Percentiles rank a stretch among this genome's conserved stretches.
These are phyloP conservation scores for Araneus ventricosus DNA, from an alignment of 1,140 invertebrate genomes.

Conservation along the genomic window DNA sequence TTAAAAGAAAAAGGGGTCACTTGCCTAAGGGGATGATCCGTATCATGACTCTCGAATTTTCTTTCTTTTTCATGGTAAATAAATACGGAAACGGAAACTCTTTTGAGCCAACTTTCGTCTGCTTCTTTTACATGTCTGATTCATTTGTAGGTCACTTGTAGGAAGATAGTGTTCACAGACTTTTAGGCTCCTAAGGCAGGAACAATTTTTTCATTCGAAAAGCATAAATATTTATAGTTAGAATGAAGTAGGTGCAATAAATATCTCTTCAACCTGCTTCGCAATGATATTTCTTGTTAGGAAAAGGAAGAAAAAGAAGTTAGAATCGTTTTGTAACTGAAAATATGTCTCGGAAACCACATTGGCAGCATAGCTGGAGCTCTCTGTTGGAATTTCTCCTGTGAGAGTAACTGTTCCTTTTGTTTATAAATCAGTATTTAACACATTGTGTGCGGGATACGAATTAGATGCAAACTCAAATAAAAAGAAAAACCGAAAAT, in stretches of 20 bases:
- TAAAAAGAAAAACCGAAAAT: no score
- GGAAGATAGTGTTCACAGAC: neutral
- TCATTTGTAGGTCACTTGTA: neutral
- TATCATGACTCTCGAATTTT: neutral
- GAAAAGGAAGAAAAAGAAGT: no score
- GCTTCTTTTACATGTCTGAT: neutral
- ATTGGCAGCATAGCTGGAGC: no score
- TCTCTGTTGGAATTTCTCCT: no score
- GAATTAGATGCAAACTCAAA: no score
- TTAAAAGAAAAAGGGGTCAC: conserved; percentile 26
- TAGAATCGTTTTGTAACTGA: no score
- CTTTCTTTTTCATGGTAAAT: neutral
- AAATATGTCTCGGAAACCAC: no score
- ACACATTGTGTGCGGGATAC: no score
- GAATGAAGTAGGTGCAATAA: neutral
- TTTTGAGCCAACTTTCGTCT: conserved; percentile 10
- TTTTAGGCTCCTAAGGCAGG: no score
- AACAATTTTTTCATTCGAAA: no score
- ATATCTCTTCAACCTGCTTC: neutral
- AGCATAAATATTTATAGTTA: neutral
- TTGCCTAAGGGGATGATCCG: conserved; percentile 20
- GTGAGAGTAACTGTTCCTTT: no score
- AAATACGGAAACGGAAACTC: conserved; percentile 1
- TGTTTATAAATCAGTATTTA: no score
- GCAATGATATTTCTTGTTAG: neutral